phyloP scores from a whole-genome alignment of 2,797 vertebrate species.

The Uromys caudimaculatus region DNA sequence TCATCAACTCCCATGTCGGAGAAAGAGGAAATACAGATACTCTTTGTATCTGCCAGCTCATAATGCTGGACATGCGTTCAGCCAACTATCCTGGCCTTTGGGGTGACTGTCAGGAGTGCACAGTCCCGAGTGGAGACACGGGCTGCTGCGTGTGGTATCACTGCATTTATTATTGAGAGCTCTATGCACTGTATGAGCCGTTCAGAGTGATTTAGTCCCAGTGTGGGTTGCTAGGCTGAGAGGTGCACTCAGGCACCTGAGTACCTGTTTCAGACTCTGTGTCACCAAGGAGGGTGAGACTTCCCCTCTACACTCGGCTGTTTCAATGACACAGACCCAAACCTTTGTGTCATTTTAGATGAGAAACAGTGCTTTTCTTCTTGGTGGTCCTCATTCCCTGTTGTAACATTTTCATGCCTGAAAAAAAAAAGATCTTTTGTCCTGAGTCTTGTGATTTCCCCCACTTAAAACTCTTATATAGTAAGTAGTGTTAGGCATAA shows the following conservation, averaged over 20 bases:
- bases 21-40: neutral
- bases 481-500: slow-evolving; percentile 17
- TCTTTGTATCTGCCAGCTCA: neutral
- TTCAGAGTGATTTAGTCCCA: neutral
- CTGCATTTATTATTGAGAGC: slow-evolving; percentile 24
- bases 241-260: neutral
- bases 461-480: slow-evolving; percentile 54
- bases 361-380: neutral
- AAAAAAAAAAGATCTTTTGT: slow-evolving; percentile 45
- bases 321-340: neutral
- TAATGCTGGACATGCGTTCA: neutral
- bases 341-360: neutral
- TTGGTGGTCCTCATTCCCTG: fast-evolving
- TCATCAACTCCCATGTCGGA: neutral
- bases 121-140: neutral
- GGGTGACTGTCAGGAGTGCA: neutral
- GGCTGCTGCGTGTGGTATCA: neutral
- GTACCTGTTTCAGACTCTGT: neutral
- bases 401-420: neutral
- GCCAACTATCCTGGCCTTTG: neutral
- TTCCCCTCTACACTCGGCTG: neutral
- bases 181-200: slow-evolving; percentile 25
- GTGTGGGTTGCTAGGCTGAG: neutral
- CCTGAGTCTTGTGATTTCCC: slow-evolving; percentile 51
- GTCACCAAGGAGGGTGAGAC: neutral